Evolutionary conservation across 2,888 invertebrate genomes (phyloP).

Genomic region (Megalurothrips usitatus): DNA sequence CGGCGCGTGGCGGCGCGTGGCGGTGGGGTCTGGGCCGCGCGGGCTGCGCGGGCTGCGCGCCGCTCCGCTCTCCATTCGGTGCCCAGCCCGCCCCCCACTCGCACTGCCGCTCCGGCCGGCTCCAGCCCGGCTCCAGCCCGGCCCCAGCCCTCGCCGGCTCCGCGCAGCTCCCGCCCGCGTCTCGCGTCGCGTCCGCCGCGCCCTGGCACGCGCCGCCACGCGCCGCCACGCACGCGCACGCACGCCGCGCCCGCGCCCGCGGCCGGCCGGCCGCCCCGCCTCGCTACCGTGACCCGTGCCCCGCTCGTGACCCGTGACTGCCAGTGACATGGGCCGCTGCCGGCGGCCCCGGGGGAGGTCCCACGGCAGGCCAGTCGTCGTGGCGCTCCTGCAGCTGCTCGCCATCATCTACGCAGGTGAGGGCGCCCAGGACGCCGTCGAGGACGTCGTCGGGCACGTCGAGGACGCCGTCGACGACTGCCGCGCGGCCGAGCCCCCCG

Average conservation of each 20-base stretch:
- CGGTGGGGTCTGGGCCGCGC: not conserved
- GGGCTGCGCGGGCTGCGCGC: not conserved
- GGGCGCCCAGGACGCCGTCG: too few species aligned
- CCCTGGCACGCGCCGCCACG: not conserved
- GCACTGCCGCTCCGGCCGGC: not conserved
- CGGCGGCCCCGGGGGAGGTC: not conserved
- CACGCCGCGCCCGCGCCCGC: too few species aligned
- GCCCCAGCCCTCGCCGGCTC: not conserved
- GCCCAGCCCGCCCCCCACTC: not conserved
- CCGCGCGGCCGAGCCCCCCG: too few species aligned
- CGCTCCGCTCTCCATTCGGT: not conserved
- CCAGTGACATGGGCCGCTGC: not conserved
- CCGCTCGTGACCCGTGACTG: not conserved
- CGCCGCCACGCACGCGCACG: too few species aligned
- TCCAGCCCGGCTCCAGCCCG: not conserved
- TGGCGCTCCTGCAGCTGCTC: slow-evolving; percentile 9
- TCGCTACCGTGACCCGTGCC: not conserved
- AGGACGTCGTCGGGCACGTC: too few species aligned
- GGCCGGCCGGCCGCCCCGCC: too few species aligned
- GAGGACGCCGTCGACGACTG: too few species aligned
- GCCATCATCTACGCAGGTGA: slow-evolving; percentile 6
- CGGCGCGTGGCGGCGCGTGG: not conserved
- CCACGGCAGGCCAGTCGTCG: not conserved
- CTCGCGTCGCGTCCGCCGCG: not conserved
- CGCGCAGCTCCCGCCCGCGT: not conserved